These are phyloP conservation scores for Machaerirhynchus nigripectus DNA, from an alignment of 2,113 vertebrate genomes.

Conservation along the genomic window DNA sequence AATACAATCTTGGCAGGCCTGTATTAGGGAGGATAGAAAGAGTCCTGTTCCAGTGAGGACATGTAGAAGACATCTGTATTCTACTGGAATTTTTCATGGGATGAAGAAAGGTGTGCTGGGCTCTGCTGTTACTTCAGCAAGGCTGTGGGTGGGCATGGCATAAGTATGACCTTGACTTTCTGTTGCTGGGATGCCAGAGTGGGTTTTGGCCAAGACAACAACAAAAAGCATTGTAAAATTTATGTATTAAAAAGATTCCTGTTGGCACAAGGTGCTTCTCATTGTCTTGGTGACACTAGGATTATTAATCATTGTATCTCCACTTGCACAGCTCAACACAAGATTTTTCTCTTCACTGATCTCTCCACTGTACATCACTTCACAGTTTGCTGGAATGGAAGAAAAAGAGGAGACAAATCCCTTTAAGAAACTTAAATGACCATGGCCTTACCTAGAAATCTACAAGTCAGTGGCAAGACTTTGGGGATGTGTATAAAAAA, in stretches of 20 bases:
- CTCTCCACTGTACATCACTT: neutral
- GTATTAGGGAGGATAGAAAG: neutral
- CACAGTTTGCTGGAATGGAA: neutral
- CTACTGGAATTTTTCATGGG: neutral
- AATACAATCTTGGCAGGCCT: neutral
- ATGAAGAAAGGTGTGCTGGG: neutral
- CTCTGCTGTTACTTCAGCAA: neutral
- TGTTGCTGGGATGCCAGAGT: neutral
- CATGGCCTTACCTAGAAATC: neutral
- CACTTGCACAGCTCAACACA: neutral
- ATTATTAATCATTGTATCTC: neutral
- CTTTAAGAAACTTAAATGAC: neutral
- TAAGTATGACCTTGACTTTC: neutral
- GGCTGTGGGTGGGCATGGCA: accelerated
- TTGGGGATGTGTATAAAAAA: neutral
- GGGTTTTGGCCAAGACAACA: neutral
- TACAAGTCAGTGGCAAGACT: neutral
- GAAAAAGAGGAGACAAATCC: neutral
- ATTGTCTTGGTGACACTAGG: neutral
- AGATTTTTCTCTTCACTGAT: neutral
- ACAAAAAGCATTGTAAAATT: neutral
- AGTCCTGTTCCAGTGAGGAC: neutral
- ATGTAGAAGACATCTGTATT: neutral
- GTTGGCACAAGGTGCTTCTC: neutral
- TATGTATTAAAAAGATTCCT: neutral